Evolutionary conservation across 2,113 vertebrate species (phyloP), one percentile per base, ranked within the genome.

Genomic region (Lagenorhynchus albirostris): DNA sequence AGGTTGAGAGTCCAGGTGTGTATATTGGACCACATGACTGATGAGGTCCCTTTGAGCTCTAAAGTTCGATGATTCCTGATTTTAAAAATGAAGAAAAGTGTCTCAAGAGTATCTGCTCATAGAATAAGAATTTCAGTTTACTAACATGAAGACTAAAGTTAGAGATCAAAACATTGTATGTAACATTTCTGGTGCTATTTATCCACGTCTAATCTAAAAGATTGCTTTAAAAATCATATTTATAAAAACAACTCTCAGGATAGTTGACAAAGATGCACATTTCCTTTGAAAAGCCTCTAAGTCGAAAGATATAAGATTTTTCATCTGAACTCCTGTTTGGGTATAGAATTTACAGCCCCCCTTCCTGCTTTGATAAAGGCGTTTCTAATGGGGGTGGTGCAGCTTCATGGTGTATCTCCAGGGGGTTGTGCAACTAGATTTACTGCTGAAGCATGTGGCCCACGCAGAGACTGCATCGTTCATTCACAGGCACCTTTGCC

Each of bases 201-300:
- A 87, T 82, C 21, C 44, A 62, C 4, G 8, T 92, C 31, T 58
- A 89, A 86, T 86, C 80, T 90, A 79, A 94, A 94, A 90, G 26
- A 58, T 92, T 73, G 67, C 73, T 96, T 96, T 85, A 67, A 93
- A 82, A 65, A 77, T 94, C 38, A 71, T 38, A 11, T 62, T 93
- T 94, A 74, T 81, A 92, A 55, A 94, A 82, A 84, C 81, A 91
- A 38, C 6, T n/a, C 60, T 63, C 18, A 83, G 65, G 36, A 62
- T 18, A 76, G 4, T 88, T 93, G 47, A 83, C 25, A 87, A 91
- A 96, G 86, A 65, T 25, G 81, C 33, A 96, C 20, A 55, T 93
- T 95, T 93, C 60, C 82, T 93, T 96, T 94, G 41, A 86, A 88
- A 93, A 88, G 13, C 81, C 94, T 95, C 65, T 41, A 38, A 96